phyloP scores from a whole-genome alignment of 64 coral and sea anemone genomes.

The Dendronephthya gigantea region DNA sequence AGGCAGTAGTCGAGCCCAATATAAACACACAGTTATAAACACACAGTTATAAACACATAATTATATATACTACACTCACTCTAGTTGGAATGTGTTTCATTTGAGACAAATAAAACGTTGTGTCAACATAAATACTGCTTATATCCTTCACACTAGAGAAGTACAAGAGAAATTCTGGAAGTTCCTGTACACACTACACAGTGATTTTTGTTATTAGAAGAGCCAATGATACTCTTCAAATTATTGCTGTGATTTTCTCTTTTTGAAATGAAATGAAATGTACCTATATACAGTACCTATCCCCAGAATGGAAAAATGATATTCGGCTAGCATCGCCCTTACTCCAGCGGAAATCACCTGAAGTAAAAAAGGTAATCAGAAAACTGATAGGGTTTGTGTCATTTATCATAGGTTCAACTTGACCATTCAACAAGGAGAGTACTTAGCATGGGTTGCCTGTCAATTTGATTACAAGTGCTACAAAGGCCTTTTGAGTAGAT shows the following conservation, averaged over 20 bases:
- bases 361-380: background rate
- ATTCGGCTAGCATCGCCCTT: conserved; percentile 70
- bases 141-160: conserved; percentile 68
- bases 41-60: background rate
- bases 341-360: conserved; percentile 79
- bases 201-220: too few relatives aligned
- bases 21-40: too few relatives aligned
- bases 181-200: too few relatives aligned
- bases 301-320: conserved; percentile 48
- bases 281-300: conserved; percentile 36
- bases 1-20: too few relatives aligned
- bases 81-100: conserved; percentile 70
- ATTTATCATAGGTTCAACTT: background rate
- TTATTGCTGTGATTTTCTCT: too few relatives aligned
- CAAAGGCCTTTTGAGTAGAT: too few relatives aligned
- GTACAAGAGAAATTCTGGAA: background rate
- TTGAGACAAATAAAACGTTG: conserved; percentile 87
- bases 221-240: too few relatives aligned
- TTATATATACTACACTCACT: conserved; percentile 24
- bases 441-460: too few relatives aligned
- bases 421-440: too few relatives aligned
- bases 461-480: too few relatives aligned
- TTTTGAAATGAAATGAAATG: too few relatives aligned
- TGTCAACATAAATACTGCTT: conserved; percentile 83
- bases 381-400: background rate